Base-by-base conservation (phyloP, 2,113 vertebrate species). In the Thoracochromis brauschi region DNA sequence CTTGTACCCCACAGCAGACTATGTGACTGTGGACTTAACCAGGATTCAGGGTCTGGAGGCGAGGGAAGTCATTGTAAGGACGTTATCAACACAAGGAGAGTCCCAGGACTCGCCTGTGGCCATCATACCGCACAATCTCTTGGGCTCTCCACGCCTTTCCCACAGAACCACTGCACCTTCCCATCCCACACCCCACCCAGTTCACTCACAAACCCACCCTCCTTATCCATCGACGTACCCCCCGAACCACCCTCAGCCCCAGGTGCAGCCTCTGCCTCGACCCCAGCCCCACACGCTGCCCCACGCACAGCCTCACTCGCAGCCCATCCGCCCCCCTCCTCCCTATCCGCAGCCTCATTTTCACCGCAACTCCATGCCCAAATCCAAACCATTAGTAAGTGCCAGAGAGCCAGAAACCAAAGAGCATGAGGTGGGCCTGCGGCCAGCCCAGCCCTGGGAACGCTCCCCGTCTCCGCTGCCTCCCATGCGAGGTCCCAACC, bases 321-420 rank as follows among this genome's bases (percentile, higher is more conserved):
- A 90, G 91, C 96, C 93, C 81, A 95, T 21, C 93, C 95, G 87
- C 13, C 84, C 95, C 0, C 95, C 96, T 86, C 96, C 97, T 85
- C 96, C 97, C 94, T 97, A 96, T 92, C 95, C 97, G 1, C 95
- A 94, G 85, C 84, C 95, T 86, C 97, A 97, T 10, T 94, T 97
- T 26, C 97, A 96, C 84, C 95, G 94, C 60, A 96, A 97, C 90
- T 92, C 97, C 87, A 94, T 94, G 86, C 93, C 97, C 94, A 97
- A 96, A 95, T 93, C 96, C 88, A 98, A 98, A 97, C 97, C 97
- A 94, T 96, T 97, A 97, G 93, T 97, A 97, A 98, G 97, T 97
- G 97, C 97, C 96, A 97, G 97, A 97, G 97, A 95, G 95, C 94
- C 97, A 73, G 97, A 98, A 95, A 97, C 98, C 98, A 99, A 99